Base-by-base conservation (phyloP, 2,797 vertebrate species). In the Apogon hyalosoma region DNA sequence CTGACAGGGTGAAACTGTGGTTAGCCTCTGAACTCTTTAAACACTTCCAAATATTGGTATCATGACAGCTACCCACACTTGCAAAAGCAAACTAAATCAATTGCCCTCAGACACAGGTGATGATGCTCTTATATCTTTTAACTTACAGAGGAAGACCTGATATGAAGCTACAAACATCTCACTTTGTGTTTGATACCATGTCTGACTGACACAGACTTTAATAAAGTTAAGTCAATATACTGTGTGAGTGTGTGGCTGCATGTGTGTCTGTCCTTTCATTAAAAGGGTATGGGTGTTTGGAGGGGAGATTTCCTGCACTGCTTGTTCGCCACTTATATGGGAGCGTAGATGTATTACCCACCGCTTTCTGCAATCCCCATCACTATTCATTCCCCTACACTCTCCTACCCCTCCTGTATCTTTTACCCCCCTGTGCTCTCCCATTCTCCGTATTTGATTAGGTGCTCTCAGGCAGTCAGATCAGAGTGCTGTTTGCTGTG, bases 281-380 rank as follows among this genome's bases (percentile, higher is more conserved):
- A 85, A 84, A 87, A 87, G 79, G 78, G 59, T 85, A 79, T 54
- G 73, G 73, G 74, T 87, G 77, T 89, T 90, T 90, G 73, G 75
- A 84, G 85, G 83, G 39, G 31, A 87, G 78, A 74, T 80, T 69
- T 82, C 88, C 72, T 49, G 59, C 58, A 38, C 74, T 81, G 76
- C 72, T 87, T 83, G 68, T 73, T 75, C 51, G 12, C 61, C 69
- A 77, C 79, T 88, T 86, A 69, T 89, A 90, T 74, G 50, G 67
- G 66, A 82, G 67, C 82, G 75, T 2, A 36, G 76, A 85, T 47
- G 11, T 59, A 65, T 80, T 87, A 85, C 76, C 57, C 67, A 31
- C 65, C 55, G 78, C 79, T 72, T 70, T 83, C 69, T 76, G 50
- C 60, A 14, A 53, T 51, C 78, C 70, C 66, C 14, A 4, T 47